Conservation (phyloP, 2,888 invertebrate genomes). For the Limnephilus marmoratus region DNA sequence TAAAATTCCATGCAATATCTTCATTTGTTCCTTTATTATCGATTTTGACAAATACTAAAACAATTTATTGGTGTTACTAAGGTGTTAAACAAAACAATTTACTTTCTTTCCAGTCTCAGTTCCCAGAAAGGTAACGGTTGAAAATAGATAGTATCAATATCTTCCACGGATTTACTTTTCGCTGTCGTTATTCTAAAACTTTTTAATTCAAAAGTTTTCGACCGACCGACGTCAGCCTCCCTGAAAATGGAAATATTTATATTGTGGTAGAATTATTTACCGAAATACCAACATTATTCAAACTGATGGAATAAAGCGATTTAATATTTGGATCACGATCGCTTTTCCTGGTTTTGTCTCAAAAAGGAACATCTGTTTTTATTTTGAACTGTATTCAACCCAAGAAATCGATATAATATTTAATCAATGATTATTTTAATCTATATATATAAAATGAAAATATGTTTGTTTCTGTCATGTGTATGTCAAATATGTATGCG, state of each 20-base stretch:
- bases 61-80: background rate
- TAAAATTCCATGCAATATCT: too few relatives aligned
- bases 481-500: too few relatives aligned
- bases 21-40: too few relatives aligned
- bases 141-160: background rate
- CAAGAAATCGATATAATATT: background rate
- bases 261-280: background rate
- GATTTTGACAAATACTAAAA: too few relatives aligned
- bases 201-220: background rate
- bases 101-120: too few relatives aligned
- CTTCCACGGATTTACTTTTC: background rate
- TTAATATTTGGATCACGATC: slow-evolving; percentile 7
- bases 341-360: slow-evolving; percentile 18
- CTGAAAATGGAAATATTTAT: background rate
- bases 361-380: background rate
- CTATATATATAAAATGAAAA: too few relatives aligned
- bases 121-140: background rate
- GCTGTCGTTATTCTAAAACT: background rate
- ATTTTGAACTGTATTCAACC: background rate
- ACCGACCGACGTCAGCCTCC: background rate
- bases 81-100: background rate
- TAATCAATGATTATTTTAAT: too few relatives aligned
- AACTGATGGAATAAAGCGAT: background rate
- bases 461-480: too few relatives aligned
- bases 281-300: background rate